Evolutionary conservation across 2,888 invertebrate genomes (phyloP).

Genomic region (Lepeophtheirus nordmannii): DNA sequence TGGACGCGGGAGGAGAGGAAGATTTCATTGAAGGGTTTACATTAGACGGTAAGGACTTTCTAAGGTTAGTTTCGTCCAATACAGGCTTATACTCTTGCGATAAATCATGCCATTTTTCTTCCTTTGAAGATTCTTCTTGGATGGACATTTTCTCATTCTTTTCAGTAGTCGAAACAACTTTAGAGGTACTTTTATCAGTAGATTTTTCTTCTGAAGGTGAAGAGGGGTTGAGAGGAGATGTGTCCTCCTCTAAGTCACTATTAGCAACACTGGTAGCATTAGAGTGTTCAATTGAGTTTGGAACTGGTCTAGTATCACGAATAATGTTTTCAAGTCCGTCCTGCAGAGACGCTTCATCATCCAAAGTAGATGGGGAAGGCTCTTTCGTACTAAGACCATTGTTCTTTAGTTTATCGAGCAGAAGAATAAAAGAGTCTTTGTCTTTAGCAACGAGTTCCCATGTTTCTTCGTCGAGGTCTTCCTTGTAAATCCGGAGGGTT

Average conservation of each 20-base stretch:
- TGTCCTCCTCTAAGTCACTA: slow-evolving; percentile 26
- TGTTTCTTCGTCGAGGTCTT: slow-evolving; percentile 88
- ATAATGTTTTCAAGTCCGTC: slow-evolving; percentile 13
- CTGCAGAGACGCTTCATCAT: slow-evolving; percentile 3
- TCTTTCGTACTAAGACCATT: background rate
- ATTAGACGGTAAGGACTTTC: too few relatives aligned
- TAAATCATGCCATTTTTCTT: too few relatives aligned
- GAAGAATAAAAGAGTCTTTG: slow-evolving; percentile 15
- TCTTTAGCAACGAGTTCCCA: slow-evolving; percentile 73
- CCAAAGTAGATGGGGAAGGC: background rate
- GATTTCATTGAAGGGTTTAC: too few relatives aligned
- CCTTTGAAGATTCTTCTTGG: too few relatives aligned
- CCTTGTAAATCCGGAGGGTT: slow-evolving; percentile 78
- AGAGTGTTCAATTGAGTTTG: slow-evolving; percentile 18
- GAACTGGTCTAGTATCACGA: slow-evolving; percentile 25
- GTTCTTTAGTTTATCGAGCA: slow-evolving; percentile 10
- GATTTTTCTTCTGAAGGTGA: background rate
- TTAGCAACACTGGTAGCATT: slow-evolving; percentile 22
- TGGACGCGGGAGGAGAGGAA: too few relatives aligned
- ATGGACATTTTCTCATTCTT: too few relatives aligned
- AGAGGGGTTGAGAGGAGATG: slow-evolving; percentile 22
- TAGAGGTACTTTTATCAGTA: background rate
- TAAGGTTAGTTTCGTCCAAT: too few relatives aligned
- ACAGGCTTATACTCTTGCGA: too few relatives aligned
- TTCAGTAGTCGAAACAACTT: too few relatives aligned